These are phyloP conservation scores for Ectemnius cavifrons DNA, from an alignment of 2,888 invertebrate species.

Conservation along the genomic window DNA sequence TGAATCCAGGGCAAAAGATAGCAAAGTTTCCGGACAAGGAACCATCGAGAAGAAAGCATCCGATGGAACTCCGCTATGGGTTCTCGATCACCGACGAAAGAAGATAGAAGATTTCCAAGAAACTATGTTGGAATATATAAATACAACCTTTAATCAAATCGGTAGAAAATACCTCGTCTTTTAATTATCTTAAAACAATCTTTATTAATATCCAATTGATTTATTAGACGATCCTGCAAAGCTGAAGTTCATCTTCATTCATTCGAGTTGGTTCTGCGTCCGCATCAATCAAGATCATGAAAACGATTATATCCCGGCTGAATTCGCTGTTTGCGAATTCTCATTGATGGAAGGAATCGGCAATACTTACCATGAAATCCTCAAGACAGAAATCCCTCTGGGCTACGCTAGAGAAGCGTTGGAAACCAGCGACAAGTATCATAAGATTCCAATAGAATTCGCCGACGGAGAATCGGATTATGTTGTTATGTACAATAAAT, in stretches of 20 bases:
- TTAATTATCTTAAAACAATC: not conserved
- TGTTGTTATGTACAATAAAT: conserved; percentile 72
- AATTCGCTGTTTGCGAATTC: conserved; percentile 79
- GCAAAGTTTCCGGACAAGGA: conserved; percentile 45
- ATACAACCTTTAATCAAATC: conserved; percentile 35
- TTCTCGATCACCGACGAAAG: conserved; percentile 41
- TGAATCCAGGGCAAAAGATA: conserved; percentile 64
- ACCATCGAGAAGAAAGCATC: conserved; percentile 65
- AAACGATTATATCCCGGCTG: conserved; percentile 79
- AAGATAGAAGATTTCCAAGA: conserved; percentile 45
- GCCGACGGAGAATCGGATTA: conserved; percentile 69
- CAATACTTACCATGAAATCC: conserved; percentile 71
- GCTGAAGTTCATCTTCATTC: conserved; percentile 71
- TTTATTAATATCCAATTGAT: not conserved
- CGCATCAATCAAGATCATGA: conserved; percentile 46
- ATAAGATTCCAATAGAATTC: conserved; percentile 77
- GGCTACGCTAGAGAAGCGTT: conserved; percentile 78
- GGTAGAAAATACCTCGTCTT: conserved; percentile 12
- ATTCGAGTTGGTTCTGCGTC: conserved; percentile 73
- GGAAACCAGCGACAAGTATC: conserved; percentile 77
- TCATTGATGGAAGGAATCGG: conserved; percentile 77
- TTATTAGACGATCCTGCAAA: conserved; percentile 55
- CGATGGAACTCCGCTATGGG: conserved; percentile 62
- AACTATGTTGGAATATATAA: conserved; percentile 65
- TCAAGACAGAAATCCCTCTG: conserved; percentile 74